Evolutionary conservation across 2,888 invertebrate genomes (phyloP).

Genomic region (Tortricodes alternella): DNA sequence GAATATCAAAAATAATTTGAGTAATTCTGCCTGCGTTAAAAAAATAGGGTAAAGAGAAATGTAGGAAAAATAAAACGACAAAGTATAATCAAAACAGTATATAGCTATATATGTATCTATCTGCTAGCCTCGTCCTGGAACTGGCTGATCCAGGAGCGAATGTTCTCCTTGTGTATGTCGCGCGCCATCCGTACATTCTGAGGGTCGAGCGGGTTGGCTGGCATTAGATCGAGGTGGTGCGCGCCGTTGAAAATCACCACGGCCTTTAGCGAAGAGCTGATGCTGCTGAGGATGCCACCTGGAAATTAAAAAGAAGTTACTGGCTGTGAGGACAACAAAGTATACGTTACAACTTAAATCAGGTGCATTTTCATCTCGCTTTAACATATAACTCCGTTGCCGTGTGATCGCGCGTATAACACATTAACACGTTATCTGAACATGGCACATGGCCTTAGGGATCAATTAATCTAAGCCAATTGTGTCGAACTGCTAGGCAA

Average conservation of each 20-base stretch:
- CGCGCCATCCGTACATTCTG: constrained; percentile 85
- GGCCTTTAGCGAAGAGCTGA: constrained; percentile 85
- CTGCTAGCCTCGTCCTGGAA: constrained; percentile 40
- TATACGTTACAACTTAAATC: too few relatives aligned
- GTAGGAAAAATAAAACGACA: not conserved
- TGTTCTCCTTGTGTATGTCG: constrained; percentile 83
- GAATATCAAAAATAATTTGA: too few relatives aligned
- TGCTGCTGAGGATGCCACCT: constrained; percentile 87
- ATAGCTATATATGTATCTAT: not conserved
- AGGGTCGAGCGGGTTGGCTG: constrained; percentile 85
- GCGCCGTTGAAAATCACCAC: constrained; percentile 92
- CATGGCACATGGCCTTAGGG: too few relatives aligned
- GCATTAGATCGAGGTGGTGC: constrained; percentile 92
- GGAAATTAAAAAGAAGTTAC: constrained; percentile 13
- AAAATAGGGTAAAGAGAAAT: too few relatives aligned
- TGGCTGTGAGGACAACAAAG: not conserved
- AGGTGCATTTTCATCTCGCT: too few relatives aligned
- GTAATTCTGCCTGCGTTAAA: too few relatives aligned
- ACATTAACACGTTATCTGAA: too few relatives aligned
- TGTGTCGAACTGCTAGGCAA: too few relatives aligned
- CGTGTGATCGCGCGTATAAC: too few relatives aligned
- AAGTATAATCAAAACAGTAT: not conserved
- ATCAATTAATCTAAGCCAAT: too few relatives aligned
- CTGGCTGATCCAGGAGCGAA: constrained; percentile 82
- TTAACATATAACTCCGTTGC: too few relatives aligned